phyloP scores from a whole-genome alignment of 2,113 vertebrate genomes.

The Brachyhypopomus occidentalis region DNA sequence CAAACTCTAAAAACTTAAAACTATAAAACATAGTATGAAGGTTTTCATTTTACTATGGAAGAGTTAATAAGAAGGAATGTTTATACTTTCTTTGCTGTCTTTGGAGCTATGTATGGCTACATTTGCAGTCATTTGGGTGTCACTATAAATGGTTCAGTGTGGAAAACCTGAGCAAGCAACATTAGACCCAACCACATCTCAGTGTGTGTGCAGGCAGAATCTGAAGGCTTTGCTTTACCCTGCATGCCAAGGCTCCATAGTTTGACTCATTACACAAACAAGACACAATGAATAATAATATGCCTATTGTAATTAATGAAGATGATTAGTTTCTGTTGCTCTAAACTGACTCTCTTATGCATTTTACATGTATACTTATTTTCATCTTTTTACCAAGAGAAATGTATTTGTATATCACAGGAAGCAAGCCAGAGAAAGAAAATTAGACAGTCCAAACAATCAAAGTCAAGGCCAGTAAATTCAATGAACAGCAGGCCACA shows the following conservation, averaged over 20 bases:
- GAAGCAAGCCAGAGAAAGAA: too few species aligned
- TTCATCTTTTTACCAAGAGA: not conserved
- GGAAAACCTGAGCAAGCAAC: constrained; percentile 51
- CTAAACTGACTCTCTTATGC: not conserved
- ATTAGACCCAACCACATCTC: constrained; percentile 13
- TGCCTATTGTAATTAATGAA: not conserved
- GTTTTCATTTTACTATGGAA: not conserved
- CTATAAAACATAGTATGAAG: not conserved
- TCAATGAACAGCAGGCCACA: too few species aligned
- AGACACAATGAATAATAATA: not conserved
- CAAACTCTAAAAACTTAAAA: not conserved
- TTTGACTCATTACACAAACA: not conserved
- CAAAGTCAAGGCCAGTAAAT: too few species aligned
- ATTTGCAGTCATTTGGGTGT: constrained; percentile 10
- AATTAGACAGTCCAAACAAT: too few species aligned
- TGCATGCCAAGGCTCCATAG: not conserved
- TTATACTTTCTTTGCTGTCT: constrained; percentile 10
- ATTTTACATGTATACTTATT: not conserved
- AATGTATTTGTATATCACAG: too few species aligned
- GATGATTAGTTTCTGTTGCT: not conserved
- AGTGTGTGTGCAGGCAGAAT: constrained; percentile 14
- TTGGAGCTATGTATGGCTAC: not conserved
- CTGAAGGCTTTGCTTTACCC: not conserved
- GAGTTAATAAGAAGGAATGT: not conserved
- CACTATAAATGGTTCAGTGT: constrained; percentile 35